Evolutionary conservation across 2,113 vertebrate genomes (phyloP).

Genomic region (Castor canadensis): DNA sequence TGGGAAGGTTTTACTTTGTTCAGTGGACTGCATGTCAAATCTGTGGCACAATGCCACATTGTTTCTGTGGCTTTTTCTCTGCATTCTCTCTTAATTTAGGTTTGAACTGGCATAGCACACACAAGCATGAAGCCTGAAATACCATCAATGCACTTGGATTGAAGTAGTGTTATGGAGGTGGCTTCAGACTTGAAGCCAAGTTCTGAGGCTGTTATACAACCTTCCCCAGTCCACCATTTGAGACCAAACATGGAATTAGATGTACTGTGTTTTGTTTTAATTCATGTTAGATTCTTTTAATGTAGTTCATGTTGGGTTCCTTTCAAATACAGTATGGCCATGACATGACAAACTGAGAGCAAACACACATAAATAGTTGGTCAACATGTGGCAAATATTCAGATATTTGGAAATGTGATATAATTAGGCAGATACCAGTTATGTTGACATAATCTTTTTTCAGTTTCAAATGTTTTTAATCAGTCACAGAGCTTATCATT

Average conservation of each 20-base stretch:
- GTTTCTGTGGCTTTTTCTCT: constrained; percentile 39
- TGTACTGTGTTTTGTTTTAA: background rate
- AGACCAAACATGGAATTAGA: background rate
- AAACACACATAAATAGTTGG: background rate
- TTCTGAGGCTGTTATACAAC: background rate
- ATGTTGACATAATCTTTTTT: constrained; percentile 9
- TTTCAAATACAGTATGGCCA: background rate
- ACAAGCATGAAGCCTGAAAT: background rate
- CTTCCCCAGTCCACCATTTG: background rate
- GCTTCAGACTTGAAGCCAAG: background rate
- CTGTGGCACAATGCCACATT: constrained; percentile 34
- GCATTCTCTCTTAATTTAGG: background rate
- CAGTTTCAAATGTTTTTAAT: background rate
- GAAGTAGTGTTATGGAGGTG: background rate
- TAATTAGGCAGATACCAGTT: background rate
- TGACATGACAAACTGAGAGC: background rate
- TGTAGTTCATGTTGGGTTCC: background rate
- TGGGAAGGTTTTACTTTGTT: constrained; percentile 51
- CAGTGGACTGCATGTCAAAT: background rate
- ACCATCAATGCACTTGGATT: background rate
- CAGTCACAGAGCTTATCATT: background rate
- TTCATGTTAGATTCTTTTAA: background rate
- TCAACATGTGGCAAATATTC: background rate
- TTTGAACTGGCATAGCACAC: background rate
- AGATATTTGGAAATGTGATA: constrained; percentile 6